Base-by-base conservation (phyloP, 2,797 vertebrate species). In the Eidolon dupreanum region DNA sequence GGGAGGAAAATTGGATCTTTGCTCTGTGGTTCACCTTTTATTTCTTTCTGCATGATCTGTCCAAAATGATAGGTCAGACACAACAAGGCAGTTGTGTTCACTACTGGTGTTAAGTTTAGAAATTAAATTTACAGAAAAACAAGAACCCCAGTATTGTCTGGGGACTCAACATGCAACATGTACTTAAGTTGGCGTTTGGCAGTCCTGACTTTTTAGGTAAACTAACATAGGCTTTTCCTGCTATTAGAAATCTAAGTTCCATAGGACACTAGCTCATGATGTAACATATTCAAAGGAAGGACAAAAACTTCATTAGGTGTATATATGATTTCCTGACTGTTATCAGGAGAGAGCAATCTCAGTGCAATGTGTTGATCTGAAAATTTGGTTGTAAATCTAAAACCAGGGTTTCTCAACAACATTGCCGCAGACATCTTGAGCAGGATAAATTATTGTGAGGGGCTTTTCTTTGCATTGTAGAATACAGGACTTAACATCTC, bases 1-100 rank as follows among this genome's bases (percentile, higher is more conserved):
- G 70, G 36, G 20, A 83, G 11, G 33, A 88, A 97, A 95, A 83
- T 71, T 81, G 22, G 20, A 86, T 96, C 82, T 89, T 83, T 87
- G n/a, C 59, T 85, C 57, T 65, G 2, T 66, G 43, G 7, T 73
- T 98, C n/a, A 86, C 59, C 71, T 87, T 90, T 68, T 93, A 53
- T 90, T 85, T 88, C n/a, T 8, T 83, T 57, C n/a, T 87, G 5
- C 19, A 57, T 90, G 57, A 79, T 65, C 65, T 88, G 8, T n/a
- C 53, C 63, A 31, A 90, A 96, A 92, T 66, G 88, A 59, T 61
- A 65, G 63, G 22, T 49, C 41, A 93, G 75, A 46, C n/a, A 82
- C 51, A 79, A 38, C 16, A 51, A 85, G 70, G 43, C 31, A 70
- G 46, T 78, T 78, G 19, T 92, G 11, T 13, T 86, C 51, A 22